These are phyloP conservation scores for Rotaria magnacalcarata DNA, from an alignment of 2,888 invertebrate species.

Conservation along the genomic window DNA sequence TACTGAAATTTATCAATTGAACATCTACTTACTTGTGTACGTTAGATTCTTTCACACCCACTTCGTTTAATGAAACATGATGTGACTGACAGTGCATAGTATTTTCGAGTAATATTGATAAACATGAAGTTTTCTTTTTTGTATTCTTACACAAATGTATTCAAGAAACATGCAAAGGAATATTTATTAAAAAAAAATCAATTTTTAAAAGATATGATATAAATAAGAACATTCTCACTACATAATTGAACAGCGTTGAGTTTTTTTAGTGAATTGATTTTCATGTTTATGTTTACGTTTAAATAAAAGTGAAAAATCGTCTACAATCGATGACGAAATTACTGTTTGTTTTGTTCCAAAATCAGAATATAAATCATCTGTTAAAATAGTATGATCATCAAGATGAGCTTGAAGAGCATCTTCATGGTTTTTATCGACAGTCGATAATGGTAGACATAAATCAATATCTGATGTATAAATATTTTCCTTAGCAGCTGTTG, in stretches of 20 bases:
- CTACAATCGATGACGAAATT: not conserved
- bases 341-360: not conserved
- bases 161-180: too few relatives aligned
- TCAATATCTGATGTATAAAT: conserved; percentile 19
- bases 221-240: not conserved
- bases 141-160: too few relatives aligned
- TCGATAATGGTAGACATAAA: not conserved
- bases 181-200: too few relatives aligned
- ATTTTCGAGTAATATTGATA: too few relatives aligned
- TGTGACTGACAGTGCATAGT: too few relatives aligned
- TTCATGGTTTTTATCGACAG: not conserved
- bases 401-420: not conserved
- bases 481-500: not conserved
- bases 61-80: too few relatives aligned
- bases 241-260: conserved; percentile 22
- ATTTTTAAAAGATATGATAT: not conserved
- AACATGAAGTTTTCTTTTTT: too few relatives aligned
- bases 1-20: too few relatives aligned
- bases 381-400: not conserved
- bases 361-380: conserved; percentile 16
- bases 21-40: too few relatives aligned
- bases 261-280: not conserved
- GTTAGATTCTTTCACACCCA: too few relatives aligned
- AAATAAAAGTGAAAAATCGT: conserved; percentile 10
- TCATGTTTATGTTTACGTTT: conserved; percentile 7